phyloP scores from a whole-genome alignment of 1,140 invertebrate species.

The Gonioctena quinquepunctata region DNA sequence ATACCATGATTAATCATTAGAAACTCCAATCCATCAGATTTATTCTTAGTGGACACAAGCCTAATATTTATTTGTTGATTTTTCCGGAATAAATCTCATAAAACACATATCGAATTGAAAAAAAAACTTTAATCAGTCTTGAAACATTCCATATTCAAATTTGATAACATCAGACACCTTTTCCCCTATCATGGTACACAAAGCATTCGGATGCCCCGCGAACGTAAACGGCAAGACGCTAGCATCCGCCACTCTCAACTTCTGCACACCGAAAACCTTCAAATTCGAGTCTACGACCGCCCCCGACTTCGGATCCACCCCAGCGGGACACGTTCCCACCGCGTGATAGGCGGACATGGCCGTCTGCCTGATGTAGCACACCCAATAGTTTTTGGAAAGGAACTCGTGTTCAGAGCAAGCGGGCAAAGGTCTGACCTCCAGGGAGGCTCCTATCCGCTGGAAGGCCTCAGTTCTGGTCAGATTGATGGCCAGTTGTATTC shows the following conservation, averaged over 20 bases:
- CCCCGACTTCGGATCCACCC: constrained; percentile 9
- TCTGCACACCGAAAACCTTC: constrained; percentile 31
- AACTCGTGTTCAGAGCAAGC: constrained; percentile 56
- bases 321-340: constrained; percentile 49
- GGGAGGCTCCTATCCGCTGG: constrained; percentile 60
- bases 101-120: no score
- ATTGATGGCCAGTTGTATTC: constrained; percentile 56
- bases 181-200: constrained; percentile 10
- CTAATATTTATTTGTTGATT: no score
- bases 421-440: constrained; percentile 42
- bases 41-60: no score
- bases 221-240: constrained; percentile 36
- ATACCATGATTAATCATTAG: no score
- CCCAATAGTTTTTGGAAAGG: constrained; percentile 53
- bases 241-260: constrained; percentile 44
- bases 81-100: no score
- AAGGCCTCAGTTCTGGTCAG: constrained; percentile 64
- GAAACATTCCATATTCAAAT: neutral
- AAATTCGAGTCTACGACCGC: constrained; percentile 33
- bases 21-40: no score
- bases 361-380: constrained; percentile 38
- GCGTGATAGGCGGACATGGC: constrained; percentile 46
- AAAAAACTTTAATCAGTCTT: neutral
- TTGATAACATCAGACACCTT: constrained; percentile 7
- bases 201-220: constrained; percentile 62